phyloP scores from a whole-genome alignment of 2,888 invertebrate genomes.

The Magallana nippona region DNA sequence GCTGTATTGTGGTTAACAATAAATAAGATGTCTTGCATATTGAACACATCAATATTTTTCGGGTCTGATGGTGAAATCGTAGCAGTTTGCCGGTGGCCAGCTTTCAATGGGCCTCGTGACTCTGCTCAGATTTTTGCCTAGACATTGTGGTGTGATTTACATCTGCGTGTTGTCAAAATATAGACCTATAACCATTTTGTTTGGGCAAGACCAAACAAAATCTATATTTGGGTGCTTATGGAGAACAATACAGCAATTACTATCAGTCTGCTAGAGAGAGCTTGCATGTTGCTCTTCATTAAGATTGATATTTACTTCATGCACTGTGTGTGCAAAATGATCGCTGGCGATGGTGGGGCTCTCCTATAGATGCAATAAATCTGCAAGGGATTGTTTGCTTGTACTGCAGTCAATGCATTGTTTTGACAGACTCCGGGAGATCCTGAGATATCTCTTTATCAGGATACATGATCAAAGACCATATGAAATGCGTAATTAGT shows the following conservation, averaged over 20 bases:
- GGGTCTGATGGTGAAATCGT: background rate
- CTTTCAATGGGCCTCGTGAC: background rate
- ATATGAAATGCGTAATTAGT: slow-evolving; percentile 5
- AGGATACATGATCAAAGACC: slow-evolving; percentile 6
- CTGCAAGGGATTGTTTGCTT: slow-evolving; percentile 9
- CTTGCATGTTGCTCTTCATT: slow-evolving; percentile 15
- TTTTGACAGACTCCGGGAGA: background rate
- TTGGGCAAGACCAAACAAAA: slow-evolving; percentile 4
- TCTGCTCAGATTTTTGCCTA: background rate
- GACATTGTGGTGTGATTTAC: slow-evolving; percentile 1
- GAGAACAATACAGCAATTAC: background rate
- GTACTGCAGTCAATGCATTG: slow-evolving; percentile 1
- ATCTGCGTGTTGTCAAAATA: slow-evolving; percentile 5
- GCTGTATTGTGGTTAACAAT: background rate
- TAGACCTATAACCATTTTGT: slow-evolving; percentile 14
- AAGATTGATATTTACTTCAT: slow-evolving; percentile 31
- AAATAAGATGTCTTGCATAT: background rate
- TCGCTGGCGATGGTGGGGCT: background rate
- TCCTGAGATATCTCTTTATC: background rate
- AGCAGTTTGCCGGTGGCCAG: background rate
- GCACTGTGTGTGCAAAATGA: slow-evolving; percentile 26
- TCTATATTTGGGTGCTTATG: slow-evolving; percentile 15
- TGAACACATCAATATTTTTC: background rate
- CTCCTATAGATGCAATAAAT: slow-evolving; percentile 4
- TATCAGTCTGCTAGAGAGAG: background rate